Evolutionary conservation across 2,888 invertebrate genomes (phyloP), one percentile per base, ranked within the genome.

Genomic region (Anoncus sp.): DNA sequence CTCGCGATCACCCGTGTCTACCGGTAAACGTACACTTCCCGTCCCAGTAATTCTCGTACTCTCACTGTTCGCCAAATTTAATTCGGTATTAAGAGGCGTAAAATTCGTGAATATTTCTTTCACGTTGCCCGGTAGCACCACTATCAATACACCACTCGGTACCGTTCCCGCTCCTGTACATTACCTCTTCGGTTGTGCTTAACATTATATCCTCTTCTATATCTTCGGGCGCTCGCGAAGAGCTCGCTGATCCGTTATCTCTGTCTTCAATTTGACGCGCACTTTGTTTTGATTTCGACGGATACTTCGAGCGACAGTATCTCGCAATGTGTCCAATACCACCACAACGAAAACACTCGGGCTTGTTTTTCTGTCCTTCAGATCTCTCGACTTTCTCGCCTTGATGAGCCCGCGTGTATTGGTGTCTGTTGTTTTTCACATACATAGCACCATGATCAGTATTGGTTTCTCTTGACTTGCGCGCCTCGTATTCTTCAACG

Each of bases 91-190:
- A n/a, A n/a, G n/a, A n/a, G n/a, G n/a, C n/a, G n/a, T n/a, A n/a
- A n/a, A n/a, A n/a, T n/a, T n/a, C n/a, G n/a, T n/a, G n/a, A n/a
- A n/a, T n/a, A n/a, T n/a, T n/a, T n/a, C n/a, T n/a, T n/a, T n/a
- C n/a, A n/a, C n/a, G n/a, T n/a, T n/a, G n/a, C n/a, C n/a, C n/a
- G n/a, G 71, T 71, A 27, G 53, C 62, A 9, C 72, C 63, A 43
- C 72, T 72, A 47, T 57, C 65, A 9, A 73, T 55, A 47, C 73
- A 73, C 73, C 65, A 73, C 49, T 63, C 45, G 18, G 40, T 14
- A 3, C 22, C 62, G 7, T 24, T 27, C 12, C 18, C 9, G 5
- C 20, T 35, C 7, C 45, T 43, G 20, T 27, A 73, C 57, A 73
- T 53, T 7, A 20, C 65, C 18, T 65, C 73, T 65, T 73, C 73